Evolutionary conservation across 2,888 invertebrate species (phyloP).

Genomic region (Caenorhabditis sp.): DNA sequence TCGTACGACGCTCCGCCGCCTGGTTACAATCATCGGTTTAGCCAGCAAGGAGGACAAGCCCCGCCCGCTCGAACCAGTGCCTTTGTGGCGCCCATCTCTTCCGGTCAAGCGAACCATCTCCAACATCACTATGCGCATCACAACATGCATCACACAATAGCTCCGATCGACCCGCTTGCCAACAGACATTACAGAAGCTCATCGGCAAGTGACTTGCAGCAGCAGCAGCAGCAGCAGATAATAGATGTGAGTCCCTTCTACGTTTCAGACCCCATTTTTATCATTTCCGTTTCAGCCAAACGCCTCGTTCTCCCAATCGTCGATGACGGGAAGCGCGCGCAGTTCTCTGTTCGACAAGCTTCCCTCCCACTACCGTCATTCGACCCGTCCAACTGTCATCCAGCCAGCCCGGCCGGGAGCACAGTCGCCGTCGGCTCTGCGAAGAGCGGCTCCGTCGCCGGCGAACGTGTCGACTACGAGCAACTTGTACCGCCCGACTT

Average conservation of each 20-base stretch:
- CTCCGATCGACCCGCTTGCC: background rate
- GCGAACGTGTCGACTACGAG: constrained; percentile 13
- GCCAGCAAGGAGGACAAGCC: too few species aligned
- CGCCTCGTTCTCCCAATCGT: constrained; percentile 67
- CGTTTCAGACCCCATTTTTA: too few species aligned
- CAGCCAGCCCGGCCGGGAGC: constrained; percentile 69
- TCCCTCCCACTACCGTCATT: constrained; percentile 71
- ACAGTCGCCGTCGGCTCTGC: constrained; percentile 61
- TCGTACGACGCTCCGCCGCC: constrained; percentile 43
- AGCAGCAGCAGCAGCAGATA: constrained; percentile 12
- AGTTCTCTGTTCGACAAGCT: constrained; percentile 62
- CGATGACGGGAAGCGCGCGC: constrained; percentile 59
- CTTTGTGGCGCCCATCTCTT: constrained; percentile 24
- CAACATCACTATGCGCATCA: constrained; percentile 57
- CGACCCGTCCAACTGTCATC: constrained; percentile 70
- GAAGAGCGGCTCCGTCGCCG: constrained; percentile 38
- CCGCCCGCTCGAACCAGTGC: constrained; percentile 23
- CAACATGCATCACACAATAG: constrained; percentile 33
- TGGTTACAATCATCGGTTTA: constrained; percentile 53
- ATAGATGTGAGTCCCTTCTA: constrained; percentile 20
- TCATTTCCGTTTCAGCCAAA: constrained; percentile 69
- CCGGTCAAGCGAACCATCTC: constrained; percentile 26
- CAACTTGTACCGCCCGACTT: constrained; percentile 61
- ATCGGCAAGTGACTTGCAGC: constrained; percentile 72
- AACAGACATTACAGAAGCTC: constrained; percentile 64